phyloP scores from a whole-genome alignment of 1,140 invertebrate genomes.

The Ylistrum balloti region DNA sequence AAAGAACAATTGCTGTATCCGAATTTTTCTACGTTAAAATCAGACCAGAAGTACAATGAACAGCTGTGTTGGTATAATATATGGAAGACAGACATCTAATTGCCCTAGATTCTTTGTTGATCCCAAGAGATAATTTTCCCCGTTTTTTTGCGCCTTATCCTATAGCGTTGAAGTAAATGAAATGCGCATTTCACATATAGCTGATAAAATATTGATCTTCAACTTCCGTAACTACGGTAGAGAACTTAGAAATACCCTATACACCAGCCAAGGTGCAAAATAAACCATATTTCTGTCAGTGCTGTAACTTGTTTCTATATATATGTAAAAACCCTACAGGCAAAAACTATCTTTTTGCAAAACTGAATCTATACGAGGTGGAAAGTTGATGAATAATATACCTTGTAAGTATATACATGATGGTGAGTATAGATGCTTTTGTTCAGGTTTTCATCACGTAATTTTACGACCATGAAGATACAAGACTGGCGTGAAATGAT shows the following conservation, averaged over 20 bases:
- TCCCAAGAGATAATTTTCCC: background rate
- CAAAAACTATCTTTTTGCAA: background rate
- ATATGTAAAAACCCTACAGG: constrained; percentile 32
- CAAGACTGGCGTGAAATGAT: background rate
- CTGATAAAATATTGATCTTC: constrained; percentile 2
- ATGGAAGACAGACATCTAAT: background rate
- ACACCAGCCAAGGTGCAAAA: constrained; percentile 3
- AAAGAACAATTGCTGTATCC: background rate
- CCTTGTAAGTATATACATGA: background rate
- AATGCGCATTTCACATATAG: constrained; percentile 16
- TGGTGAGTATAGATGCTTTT: background rate
- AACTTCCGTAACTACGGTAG: background rate
- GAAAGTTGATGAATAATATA: constrained; percentile 30
- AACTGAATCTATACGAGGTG: constrained; percentile 33
- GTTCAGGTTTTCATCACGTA: background rate
- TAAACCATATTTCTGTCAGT: constrained; percentile 27
- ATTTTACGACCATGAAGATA: constrained; percentile 26
- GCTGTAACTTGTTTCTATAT: constrained; percentile 6
- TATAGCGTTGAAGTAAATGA: constrained; percentile 34
- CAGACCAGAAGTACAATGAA: too few relatives aligned
- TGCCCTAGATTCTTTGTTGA: constrained; percentile 26
- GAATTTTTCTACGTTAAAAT: background rate
- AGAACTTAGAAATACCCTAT: constrained; percentile 26
- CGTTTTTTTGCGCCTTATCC: background rate
- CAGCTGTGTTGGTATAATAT: background rate